Evolutionary conservation across 2,888 invertebrate species (phyloP).

Genomic region (Dexiosoma caninum): DNA sequence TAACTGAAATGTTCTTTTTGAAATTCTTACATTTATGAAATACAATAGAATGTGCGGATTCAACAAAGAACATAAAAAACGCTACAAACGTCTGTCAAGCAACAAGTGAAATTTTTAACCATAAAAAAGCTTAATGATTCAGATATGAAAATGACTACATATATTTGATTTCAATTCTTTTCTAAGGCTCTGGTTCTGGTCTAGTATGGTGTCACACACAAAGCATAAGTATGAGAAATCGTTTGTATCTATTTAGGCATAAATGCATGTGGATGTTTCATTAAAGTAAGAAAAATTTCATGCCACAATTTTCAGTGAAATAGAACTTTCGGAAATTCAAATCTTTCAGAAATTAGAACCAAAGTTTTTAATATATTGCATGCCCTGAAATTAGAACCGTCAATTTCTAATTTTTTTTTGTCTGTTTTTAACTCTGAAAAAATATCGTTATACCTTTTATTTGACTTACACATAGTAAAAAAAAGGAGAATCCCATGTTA

Average conservation of each 20-base stretch:
- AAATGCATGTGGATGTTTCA: neutral
- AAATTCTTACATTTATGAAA: neutral
- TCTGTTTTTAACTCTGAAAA: no score
- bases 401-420: no score
- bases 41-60: constrained; percentile 15
- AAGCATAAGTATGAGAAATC: neutral
- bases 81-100: constrained; percentile 1
- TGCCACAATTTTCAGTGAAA: no score
- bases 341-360: no score
- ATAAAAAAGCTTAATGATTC: neutral
- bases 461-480: no score
- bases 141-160: neutral
- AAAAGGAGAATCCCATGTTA: no score
- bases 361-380: no score
- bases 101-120: neutral
- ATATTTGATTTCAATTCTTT: neutral
- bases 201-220: no score
- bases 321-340: no score
- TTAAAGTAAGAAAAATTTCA: neutral
- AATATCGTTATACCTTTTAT: no score
- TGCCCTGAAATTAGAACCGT: no score
- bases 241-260: neutral
- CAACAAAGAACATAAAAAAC: neutral
- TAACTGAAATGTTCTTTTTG: neutral
- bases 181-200: neutral